Base-by-base conservation (phyloP, 1,140 invertebrate genomes). In the Drosophila subobscura region DNA sequence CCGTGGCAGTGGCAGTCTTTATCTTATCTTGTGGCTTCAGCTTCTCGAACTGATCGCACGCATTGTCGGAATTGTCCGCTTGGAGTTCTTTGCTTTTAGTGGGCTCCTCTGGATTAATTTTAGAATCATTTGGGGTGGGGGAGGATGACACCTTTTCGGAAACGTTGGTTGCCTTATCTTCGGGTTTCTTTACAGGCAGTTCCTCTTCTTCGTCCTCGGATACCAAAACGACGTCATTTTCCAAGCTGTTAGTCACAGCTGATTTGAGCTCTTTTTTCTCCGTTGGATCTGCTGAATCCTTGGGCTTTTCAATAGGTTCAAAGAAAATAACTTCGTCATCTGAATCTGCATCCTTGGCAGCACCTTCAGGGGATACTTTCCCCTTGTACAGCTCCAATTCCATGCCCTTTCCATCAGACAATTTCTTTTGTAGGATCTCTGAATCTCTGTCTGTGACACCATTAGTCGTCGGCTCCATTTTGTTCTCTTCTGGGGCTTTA, bases 1-100 rank as follows among this genome's bases (percentile, higher is more conserved):
- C 86, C 5, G 20, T 52, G 22, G 27, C 12, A 20, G 2, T 54
- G 6, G 16, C 16, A 20, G 5, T 10, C 64, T 67, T 91, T 2
- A 16, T 14, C 33, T 75, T 81, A 1, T 59, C 68, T 4, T 10
- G 45, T 1, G 37, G 14, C 41, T 66, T 74, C 1, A 23, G 23
- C 47, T 77, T 86, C 10, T 79, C 90, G 61, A 90, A 90, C 50
- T 90, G 77, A 74, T 91, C 90, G 12, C 79, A 77, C 5, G 90
- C 90, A 76, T 91, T 91, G 58, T 91, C 90, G 5, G 90, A 88
- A 42, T 90, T 90, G 40, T 91, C 90, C 1, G 61, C 52, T 3
- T 67, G 44, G 1, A 90, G 72, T 33, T 73, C 45, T 41, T 64
- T 70, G n/a, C 2, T 12, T 20, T 60, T 55, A 40, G 71, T 66